Evolutionary conservation across 2,888 invertebrate species (phyloP).

Genomic region (Polyommatus iphigenia): DNA sequence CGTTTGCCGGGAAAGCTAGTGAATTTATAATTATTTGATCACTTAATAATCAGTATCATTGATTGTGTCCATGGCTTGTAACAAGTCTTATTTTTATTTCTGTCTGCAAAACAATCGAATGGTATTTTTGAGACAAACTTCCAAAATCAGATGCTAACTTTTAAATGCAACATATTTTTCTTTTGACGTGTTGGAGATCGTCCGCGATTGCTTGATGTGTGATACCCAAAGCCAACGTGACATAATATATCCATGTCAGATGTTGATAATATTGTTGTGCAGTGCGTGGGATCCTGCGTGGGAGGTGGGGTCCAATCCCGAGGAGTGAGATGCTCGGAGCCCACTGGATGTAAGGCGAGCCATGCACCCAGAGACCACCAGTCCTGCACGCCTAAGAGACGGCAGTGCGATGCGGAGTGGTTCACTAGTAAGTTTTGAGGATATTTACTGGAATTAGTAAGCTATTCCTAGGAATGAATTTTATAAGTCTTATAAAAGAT

Average conservation of each 20-base stretch:
- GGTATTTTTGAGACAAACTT: background rate
- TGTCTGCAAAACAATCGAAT: too few species aligned
- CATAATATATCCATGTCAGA: background rate
- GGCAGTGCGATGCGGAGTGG: conserved; percentile 87
- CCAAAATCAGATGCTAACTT: background rate
- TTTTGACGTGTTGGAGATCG: conserved; percentile 6
- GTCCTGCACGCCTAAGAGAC: conserved; percentile 84
- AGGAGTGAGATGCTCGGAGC: conserved; percentile 85
- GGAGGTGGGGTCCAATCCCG: conserved; percentile 89
- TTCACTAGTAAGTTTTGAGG: conserved; percentile 82
- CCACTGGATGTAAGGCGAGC: conserved; percentile 81
- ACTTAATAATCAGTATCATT: too few species aligned
- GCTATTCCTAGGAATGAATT: too few species aligned
- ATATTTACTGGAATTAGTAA: background rate
- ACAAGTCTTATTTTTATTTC: too few species aligned
- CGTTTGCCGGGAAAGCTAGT: too few species aligned
- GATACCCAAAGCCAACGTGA: background rate
- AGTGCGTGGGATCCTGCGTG: conserved; percentile 87
- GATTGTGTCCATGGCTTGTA: too few species aligned
- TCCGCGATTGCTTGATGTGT: background rate
- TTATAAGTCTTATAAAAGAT: too few species aligned
- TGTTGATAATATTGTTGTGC: conserved; percentile 38
- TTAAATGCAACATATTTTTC: background rate
- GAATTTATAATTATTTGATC: too few species aligned
- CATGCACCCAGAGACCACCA: conserved; percentile 82